Evolutionary conservation across 2,113 vertebrate genomes (phyloP).

Genomic region (Gopherus flavomarginatus): DNA sequence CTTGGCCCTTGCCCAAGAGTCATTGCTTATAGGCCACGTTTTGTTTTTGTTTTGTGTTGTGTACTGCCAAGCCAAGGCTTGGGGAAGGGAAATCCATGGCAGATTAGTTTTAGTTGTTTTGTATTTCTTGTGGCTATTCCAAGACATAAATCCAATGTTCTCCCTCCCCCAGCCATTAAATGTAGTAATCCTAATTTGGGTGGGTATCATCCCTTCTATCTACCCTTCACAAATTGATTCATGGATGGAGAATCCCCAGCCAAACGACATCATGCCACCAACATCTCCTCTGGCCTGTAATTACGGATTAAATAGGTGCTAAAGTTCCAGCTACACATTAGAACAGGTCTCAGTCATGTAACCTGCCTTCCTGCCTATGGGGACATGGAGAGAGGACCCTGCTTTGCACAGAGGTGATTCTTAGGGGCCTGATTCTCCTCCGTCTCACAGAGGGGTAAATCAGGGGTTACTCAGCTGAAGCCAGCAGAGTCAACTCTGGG

Average conservation of each 20-base stretch:
- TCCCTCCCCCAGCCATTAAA: background rate
- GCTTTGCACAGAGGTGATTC: background rate
- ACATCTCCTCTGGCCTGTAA: background rate
- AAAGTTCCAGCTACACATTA: background rate
- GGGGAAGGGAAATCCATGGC: background rate
- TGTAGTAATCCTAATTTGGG: background rate
- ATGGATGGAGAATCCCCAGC: background rate
- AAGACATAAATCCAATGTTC: background rate
- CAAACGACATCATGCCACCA: background rate
- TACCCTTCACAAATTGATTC: background rate
- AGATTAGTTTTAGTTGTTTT: background rate
- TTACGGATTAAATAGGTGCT: rapidly evolving
- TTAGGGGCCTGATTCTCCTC: background rate
- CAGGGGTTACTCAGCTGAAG: background rate
- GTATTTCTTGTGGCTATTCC: background rate
- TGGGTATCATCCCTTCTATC: background rate
- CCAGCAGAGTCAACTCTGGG: background rate
- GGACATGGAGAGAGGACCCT: no score
- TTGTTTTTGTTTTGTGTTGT: background rate
- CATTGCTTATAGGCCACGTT: background rate
- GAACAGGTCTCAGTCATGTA: background rate
- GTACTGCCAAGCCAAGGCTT: background rate
- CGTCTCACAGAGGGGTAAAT: background rate
- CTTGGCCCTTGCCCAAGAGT: background rate
- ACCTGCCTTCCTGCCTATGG: background rate